Conservation (phyloP, 2,888 invertebrate species). For the Drosophila quinaria region DNA sequence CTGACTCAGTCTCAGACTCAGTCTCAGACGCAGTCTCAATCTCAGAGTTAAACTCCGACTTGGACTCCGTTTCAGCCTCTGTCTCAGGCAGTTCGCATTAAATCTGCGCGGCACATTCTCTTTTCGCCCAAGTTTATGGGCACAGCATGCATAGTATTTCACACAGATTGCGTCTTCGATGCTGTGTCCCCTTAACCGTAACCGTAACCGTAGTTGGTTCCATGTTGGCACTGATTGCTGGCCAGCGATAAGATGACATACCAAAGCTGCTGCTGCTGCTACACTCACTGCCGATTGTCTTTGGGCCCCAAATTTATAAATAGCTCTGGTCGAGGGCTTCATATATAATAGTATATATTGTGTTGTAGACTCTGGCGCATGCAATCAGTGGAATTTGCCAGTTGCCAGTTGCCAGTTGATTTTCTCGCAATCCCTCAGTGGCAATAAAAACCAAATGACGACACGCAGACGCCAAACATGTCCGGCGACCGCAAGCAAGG, state of each 20-base stretch:
- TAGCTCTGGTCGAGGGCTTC: slow-evolving; percentile 43
- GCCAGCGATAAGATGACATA: slow-evolving; percentile 74
- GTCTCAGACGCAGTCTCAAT: not conserved
- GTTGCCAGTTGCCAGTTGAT: slow-evolving; percentile 46
- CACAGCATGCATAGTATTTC: slow-evolving; percentile 72
- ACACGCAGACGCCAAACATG: slow-evolving; percentile 74
- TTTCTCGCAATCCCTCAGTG: slow-evolving; percentile 59
- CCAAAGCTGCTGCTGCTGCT: slow-evolving; percentile 51
- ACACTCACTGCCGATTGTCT: slow-evolving; percentile 57
- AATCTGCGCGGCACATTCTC: slow-evolving; percentile 76
- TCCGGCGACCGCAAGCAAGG: slow-evolving; percentile 81
- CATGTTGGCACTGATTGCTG: slow-evolving; percentile 62
- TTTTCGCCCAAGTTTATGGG: slow-evolving; percentile 70
- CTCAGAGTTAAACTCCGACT: not conserved
- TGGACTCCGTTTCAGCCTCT: slow-evolving; percentile 12
- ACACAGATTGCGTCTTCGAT: slow-evolving; percentile 72
- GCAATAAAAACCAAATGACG: slow-evolving; percentile 80
- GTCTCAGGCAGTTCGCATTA: slow-evolving; percentile 64
- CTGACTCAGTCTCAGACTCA: not conserved
- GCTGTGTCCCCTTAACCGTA: slow-evolving; percentile 30
- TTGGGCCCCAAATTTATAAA: slow-evolving; percentile 63
- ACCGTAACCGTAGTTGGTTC: slow-evolving; percentile 1
- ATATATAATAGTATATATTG: not conserved
- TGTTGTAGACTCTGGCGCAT: slow-evolving; percentile 63
- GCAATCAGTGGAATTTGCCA: slow-evolving; percentile 76